Evolutionary conservation across 2,888 invertebrate genomes (phyloP).

Genomic region (Habroteleia sp.): DNA sequence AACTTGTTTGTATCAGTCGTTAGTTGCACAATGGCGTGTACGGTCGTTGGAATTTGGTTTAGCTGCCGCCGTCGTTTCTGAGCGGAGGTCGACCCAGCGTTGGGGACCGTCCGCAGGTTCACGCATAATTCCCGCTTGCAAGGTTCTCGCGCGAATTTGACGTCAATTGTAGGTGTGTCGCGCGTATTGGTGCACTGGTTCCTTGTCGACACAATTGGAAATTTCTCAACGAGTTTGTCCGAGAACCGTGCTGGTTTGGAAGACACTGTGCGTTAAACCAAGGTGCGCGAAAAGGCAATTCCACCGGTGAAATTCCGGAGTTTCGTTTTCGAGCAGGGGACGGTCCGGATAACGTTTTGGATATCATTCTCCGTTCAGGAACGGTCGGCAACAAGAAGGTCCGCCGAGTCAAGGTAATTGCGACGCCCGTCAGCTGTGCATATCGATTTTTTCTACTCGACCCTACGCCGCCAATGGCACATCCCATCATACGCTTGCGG

Average conservation of each 20-base stretch:
- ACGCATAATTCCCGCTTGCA: constrained; percentile 59
- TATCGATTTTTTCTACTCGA: constrained; percentile 55
- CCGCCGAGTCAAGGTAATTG: constrained; percentile 58
- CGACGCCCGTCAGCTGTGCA: constrained; percentile 53
- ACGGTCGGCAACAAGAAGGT: constrained; percentile 70
- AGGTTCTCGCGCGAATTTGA: constrained; percentile 38
- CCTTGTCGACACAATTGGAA: neutral
- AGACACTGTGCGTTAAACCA: constrained; percentile 57
- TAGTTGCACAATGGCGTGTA: constrained; percentile 78
- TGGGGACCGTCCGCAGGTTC: constrained; percentile 76
- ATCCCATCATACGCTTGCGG: too few species aligned
- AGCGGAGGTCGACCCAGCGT: constrained; percentile 79
- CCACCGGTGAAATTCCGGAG: constrained; percentile 52
- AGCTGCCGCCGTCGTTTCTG: constrained; percentile 78
- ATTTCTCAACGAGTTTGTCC: constrained; percentile 21
- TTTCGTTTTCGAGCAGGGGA: constrained; percentile 69
- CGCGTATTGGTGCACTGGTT: constrained; percentile 11
- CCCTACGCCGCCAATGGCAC: too few species aligned
- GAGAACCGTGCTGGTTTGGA: constrained; percentile 45
- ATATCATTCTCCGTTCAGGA: constrained; percentile 73
- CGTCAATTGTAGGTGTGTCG: neutral
- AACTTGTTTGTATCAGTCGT: constrained; percentile 70
- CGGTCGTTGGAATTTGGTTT: constrained; percentile 67
- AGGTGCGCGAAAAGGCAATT: constrained; percentile 68
- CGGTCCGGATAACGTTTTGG: constrained; percentile 72